phyloP scores from a whole-genome alignment of 2,113 vertebrate genomes.

The Thermophis baileyi region DNA sequence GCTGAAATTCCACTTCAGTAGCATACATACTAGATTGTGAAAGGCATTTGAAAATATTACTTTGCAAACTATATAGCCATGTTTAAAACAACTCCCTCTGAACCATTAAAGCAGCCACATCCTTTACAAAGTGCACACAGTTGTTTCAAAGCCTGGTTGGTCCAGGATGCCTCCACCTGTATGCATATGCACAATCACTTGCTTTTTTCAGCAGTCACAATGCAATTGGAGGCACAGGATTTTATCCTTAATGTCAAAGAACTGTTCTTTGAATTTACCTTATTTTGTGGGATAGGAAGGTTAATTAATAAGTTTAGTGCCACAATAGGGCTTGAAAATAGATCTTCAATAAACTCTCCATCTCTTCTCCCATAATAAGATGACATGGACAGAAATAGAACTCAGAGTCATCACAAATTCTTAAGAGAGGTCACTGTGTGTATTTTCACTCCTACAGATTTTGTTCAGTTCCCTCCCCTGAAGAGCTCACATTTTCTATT shows the following conservation, averaged over 20 bases:
- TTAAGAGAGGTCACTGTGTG: conserved; percentile 12
- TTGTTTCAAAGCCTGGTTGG: background rate
- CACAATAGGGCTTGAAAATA: background rate
- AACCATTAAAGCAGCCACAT: background rate
- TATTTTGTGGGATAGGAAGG: background rate
- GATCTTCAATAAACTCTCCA: background rate
- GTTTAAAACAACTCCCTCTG: background rate
- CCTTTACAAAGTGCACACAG: background rate
- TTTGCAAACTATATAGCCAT: background rate
- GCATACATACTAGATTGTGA: background rate
- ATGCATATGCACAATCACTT: background rate
- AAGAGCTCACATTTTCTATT: conserved; percentile 23
- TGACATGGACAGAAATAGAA: conserved; percentile 20
- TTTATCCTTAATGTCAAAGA: background rate
- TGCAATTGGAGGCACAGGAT: background rate
- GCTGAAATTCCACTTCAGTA: background rate
- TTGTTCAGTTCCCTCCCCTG: conserved; percentile 19
- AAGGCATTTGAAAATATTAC: background rate
- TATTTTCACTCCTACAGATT: conserved; percentile 18
- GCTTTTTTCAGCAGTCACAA: background rate
- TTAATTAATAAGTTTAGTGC: background rate
- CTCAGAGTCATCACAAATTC: conserved; percentile 14
- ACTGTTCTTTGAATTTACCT: background rate
- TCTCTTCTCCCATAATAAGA: background rate
- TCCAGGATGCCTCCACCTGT: background rate